These are phyloP conservation scores for Xenops minutus DNA, from an alignment of 2,797 vertebrate genomes.

Conservation along the genomic window DNA sequence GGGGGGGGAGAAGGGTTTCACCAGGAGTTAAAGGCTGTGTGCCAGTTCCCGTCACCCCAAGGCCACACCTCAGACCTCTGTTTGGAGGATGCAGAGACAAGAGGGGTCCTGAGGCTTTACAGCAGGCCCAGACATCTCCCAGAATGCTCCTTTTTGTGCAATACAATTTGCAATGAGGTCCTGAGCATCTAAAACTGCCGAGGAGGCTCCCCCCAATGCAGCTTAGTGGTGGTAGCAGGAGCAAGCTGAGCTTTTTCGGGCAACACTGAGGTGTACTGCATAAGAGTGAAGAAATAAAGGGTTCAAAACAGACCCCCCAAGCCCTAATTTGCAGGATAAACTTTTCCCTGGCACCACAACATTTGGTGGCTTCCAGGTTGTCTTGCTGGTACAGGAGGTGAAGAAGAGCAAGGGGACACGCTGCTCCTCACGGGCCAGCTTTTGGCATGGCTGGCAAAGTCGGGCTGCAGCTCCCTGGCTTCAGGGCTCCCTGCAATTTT, in stretches of 20 bases:
- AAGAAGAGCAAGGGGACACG: background rate
- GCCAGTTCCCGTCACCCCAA: background rate
- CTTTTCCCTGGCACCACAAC: background rate
- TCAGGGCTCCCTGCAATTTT: background rate
- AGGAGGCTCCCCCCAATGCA: background rate
- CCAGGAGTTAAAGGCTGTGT: background rate
- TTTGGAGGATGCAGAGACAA: background rate
- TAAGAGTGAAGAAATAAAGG: background rate
- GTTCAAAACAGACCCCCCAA: background rate
- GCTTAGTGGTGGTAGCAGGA: background rate
- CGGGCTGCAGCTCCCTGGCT: rapidly evolving
- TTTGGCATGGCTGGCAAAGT: rapidly evolving
- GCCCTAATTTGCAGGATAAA: background rate
- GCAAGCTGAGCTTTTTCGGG: background rate
- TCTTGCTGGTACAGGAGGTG: background rate
- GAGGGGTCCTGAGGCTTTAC: background rate
- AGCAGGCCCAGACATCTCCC: background rate
- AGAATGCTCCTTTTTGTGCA: rapidly evolving
- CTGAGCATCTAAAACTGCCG: background rate
- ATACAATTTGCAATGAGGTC: background rate
- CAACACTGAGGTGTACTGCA: background rate
- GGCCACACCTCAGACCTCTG: background rate
- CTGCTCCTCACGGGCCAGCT: background rate
- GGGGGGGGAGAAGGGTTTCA: background rate
- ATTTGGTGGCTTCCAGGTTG: background rate